Percentiles rank a stretch among this genome's conserved stretches.
These are phyloP conservation scores for Tuberolachnus salignus DNA, from an alignment of 2,888 invertebrate genomes.

Conservation along the genomic window DNA sequence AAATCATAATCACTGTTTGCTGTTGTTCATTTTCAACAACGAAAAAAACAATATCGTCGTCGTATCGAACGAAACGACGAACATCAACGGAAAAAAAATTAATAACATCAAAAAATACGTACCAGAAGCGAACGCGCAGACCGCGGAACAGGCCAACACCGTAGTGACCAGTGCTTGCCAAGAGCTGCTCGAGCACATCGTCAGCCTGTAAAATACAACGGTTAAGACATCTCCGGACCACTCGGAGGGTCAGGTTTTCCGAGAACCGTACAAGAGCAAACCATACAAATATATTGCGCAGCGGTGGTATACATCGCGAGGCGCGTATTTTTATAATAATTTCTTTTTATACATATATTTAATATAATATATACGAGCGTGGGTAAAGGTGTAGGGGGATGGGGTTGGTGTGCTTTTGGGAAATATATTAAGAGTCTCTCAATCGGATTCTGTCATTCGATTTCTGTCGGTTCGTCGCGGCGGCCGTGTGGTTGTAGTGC, in stretches of 20 bases:
- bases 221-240: slow-evolving; percentile 41
- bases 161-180: slow-evolving; percentile 50
- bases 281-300: slow-evolving; percentile 45
- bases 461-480: slow-evolving; percentile 41
- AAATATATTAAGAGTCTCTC: neutral
- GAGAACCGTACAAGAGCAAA: neutral
- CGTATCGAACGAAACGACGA: too few relatives aligned
- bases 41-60: neutral
- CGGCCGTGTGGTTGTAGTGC: too few relatives aligned
- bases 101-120: neutral
- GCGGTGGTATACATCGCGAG: too few relatives aligned
- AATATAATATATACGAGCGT: too few relatives aligned
- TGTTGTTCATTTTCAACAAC: neutral
- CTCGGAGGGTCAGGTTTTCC: too few relatives aligned
- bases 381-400: too few relatives aligned
- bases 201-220: slow-evolving; percentile 54
- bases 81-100: neutral
- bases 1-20: slow-evolving; percentile 51
- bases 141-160: slow-evolving; percentile 52
- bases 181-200: slow-evolving; percentile 50
- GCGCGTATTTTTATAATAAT: too few relatives aligned
- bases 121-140: slow-evolving; percentile 55
- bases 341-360: too few relatives aligned
- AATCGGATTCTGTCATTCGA: slow-evolving; percentile 12
- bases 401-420: too few relatives aligned